Evolutionary conservation across 2,888 invertebrate genomes (phyloP).

Genomic region (Carpatolechia fugitivella): DNA sequence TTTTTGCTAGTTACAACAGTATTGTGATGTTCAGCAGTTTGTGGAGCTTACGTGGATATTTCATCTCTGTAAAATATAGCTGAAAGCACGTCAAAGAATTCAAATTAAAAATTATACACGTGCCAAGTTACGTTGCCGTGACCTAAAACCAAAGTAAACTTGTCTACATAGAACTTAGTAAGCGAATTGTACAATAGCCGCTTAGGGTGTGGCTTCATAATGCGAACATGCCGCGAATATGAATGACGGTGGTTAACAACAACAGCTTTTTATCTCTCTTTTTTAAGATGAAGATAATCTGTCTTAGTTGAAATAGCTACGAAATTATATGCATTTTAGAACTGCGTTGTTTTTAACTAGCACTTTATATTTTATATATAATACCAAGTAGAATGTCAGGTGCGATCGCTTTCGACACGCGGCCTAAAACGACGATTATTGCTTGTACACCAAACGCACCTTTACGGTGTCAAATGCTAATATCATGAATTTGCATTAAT

Average conservation of each 20-base stretch:
- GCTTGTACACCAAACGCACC: conserved; percentile 26
- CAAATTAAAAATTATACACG: conserved; percentile 29
- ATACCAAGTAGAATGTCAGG: too few species aligned
- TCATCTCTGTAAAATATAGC: too few species aligned
- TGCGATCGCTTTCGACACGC: neutral
- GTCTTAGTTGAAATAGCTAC: neutral
- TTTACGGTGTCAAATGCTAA: conserved; percentile 43
- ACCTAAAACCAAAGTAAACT: conserved; percentile 51
- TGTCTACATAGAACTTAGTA: conserved; percentile 39
- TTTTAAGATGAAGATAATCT: neutral
- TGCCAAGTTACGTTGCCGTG: conserved; percentile 39
- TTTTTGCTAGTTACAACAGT: neutral
- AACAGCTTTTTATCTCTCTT: neutral
- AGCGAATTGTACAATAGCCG: conserved; percentile 37
- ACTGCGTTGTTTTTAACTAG: too few species aligned
- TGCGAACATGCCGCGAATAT: conserved; percentile 5
- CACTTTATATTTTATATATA: too few species aligned
- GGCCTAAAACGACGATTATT: conserved; percentile 20
- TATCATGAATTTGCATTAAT: conserved; percentile 61
- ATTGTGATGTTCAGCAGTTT: too few species aligned
- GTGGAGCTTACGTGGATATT: too few species aligned
- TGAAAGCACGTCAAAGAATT: conserved; percentile 2
- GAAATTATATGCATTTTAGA: too few species aligned
- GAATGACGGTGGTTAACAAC: neutral
- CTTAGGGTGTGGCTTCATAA: conserved; percentile 15